These are phyloP conservation scores for Gallinago paraguaiae DNA, from an alignment of 2,113 vertebrate genomes.

Conservation along the genomic window DNA sequence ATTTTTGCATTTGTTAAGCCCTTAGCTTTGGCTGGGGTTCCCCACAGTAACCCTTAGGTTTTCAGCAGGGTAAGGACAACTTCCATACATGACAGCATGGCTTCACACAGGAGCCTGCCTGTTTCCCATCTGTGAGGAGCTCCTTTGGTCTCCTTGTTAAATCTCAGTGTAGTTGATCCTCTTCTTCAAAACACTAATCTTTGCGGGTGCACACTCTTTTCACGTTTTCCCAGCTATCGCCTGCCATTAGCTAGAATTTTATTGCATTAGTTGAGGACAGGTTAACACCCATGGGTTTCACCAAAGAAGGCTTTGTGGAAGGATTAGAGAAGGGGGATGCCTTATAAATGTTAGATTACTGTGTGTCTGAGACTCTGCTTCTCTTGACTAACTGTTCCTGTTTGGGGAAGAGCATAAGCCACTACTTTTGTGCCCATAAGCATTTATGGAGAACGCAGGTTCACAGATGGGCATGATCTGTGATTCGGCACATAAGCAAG, in stretches of 20 bases:
- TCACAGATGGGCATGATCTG: background rate
- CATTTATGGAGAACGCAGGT: background rate
- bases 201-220: background rate
- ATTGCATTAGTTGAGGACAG: background rate
- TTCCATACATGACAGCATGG: background rate
- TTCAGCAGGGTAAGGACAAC: background rate
- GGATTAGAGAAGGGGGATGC: background rate
- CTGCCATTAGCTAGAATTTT: background rate
- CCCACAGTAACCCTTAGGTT: background rate
- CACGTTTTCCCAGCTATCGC: background rate
- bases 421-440: background rate
- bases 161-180: background rate
- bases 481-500: rapidly evolving
- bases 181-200: background rate
- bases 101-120: background rate
- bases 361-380: background rate
- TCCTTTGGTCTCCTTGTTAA: background rate
- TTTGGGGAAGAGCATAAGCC: background rate
- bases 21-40: background rate
- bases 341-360: background rate
- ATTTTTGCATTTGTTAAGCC: background rate
- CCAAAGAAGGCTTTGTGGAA: background rate
- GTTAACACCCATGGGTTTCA: background rate
- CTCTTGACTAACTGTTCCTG: background rate
- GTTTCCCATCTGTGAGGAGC: background rate